Evolutionary conservation across 2,888 invertebrate genomes (phyloP).

Genomic region (Pherbina coryleti): DNA sequence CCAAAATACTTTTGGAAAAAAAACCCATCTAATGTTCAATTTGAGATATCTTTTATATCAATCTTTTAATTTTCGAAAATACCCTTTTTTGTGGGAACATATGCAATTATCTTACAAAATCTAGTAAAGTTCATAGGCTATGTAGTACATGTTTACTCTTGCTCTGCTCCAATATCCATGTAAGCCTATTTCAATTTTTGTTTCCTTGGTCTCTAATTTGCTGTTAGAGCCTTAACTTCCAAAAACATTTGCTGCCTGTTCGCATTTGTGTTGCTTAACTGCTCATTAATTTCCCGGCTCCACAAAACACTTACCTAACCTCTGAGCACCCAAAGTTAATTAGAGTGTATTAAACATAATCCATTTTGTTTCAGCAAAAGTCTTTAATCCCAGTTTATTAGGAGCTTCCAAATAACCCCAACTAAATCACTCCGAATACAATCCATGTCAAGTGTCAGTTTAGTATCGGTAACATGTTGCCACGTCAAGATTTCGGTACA

Average conservation of each 20-base stretch:
- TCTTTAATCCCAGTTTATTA: slow-evolving; percentile 48
- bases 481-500: background rate
- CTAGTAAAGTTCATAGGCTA: too few species aligned
- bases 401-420: background rate
- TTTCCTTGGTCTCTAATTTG: too few species aligned
- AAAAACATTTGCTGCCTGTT: background rate
- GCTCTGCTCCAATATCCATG: too few species aligned
- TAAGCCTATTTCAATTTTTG: too few species aligned
- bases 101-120: too few species aligned
- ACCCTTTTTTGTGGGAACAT: too few species aligned
- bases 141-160: too few species aligned
- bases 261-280: background rate
- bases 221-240: background rate
- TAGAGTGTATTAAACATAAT: slow-evolving; percentile 68
- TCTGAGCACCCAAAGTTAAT: slow-evolving; percentile 60
- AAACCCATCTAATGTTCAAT: too few species aligned
- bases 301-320: too few species aligned
- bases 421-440: slow-evolving; percentile 51
- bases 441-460: slow-evolving; percentile 69
- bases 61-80: too few species aligned
- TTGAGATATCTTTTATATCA: too few species aligned
- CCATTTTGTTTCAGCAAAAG: slow-evolving; percentile 50
- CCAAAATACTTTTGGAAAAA: too few species aligned
- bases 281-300: background rate
- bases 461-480: slow-evolving; percentile 66